Evolutionary conservation across 2,113 vertebrate species (phyloP).

Genomic region (Periophthalmodon schlosseri): DNA sequence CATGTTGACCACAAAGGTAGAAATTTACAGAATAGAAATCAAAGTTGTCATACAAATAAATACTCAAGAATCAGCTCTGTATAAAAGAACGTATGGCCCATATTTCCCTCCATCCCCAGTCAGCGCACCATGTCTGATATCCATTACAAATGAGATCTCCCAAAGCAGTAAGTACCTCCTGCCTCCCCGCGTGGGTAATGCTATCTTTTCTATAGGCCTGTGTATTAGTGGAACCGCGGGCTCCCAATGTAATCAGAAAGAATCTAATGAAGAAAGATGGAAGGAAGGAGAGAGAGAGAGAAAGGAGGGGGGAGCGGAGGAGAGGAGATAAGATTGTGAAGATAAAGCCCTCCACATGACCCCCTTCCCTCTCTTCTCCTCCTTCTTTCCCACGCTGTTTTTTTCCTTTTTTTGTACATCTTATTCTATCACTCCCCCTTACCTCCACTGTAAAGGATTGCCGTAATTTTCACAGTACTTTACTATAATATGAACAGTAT

Average conservation of each 20-base stretch:
- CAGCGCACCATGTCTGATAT: neutral
- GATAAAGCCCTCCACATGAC: neutral
- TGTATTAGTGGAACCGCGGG: slow-evolving; percentile 2
- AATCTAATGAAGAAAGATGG: slow-evolving; percentile 13
- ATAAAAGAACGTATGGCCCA: neutral
- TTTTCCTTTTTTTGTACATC: slow-evolving; percentile 22
- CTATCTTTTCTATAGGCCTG: slow-evolving; percentile 10
- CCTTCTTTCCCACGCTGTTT: slow-evolving; percentile 4
- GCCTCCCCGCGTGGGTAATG: neutral
- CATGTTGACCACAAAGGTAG: no score
- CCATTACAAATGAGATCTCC: slow-evolving; percentile 10
- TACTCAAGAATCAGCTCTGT: neutral
- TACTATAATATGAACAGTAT: no score
- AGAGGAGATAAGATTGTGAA: slow-evolving; percentile 6
- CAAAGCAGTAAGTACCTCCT: neutral
- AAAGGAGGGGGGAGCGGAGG: neutral
- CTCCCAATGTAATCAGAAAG: slow-evolving; percentile 4
- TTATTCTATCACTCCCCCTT: slow-evolving; percentile 28
- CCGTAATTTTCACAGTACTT: no score
- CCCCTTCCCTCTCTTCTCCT: slow-evolving; percentile 11
- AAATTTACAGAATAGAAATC: neutral
- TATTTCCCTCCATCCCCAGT: neutral
- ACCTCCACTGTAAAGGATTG: no score
- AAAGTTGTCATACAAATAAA: neutral
- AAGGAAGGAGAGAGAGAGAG: neutral